phyloP scores from a whole-genome alignment of 1,140 invertebrate species.

The Megalopta genalis region DNA sequence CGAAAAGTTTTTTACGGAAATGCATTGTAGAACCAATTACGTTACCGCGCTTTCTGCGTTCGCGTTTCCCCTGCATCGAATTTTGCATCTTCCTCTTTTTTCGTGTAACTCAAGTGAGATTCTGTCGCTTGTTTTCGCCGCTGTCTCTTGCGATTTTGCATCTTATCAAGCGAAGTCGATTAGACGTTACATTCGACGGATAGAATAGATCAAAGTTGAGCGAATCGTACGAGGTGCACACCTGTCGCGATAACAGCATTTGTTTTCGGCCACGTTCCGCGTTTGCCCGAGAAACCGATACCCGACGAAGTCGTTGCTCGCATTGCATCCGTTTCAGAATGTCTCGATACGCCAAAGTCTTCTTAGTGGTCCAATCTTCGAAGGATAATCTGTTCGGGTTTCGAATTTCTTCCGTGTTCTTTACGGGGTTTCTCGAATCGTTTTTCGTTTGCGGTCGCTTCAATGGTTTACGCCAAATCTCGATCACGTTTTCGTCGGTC shows the following conservation, averaged over 20 bases:
- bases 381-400: conserved; percentile 40
- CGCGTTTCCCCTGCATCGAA: not conserved
- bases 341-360: conserved; percentile 33
- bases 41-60: not conserved
- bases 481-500: not conserved
- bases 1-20: not conserved
- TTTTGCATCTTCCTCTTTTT: conserved; percentile 29
- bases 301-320: conserved; percentile 14
- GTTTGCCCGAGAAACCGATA: conserved; percentile 23
- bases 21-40: not conserved
- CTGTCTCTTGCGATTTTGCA: conserved; percentile 19
- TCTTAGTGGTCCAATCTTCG: conserved; percentile 59
- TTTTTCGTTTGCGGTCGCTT: not conserved
- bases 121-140: not conserved
- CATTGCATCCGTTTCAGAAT: conserved; percentile 1
- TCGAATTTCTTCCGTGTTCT: not conserved
- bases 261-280: conserved; percentile 17
- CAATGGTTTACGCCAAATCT: conserved; percentile 15
- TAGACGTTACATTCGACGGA: not conserved
- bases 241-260: conserved; percentile 17
- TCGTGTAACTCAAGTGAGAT: conserved; percentile 19
- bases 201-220: not conserved
- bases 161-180: not conserved
- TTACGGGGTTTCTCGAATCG: not conserved
- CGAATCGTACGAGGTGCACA: not conserved